Evolutionary conservation across 2,797 vertebrate species (phyloP).

Genomic region (Acanthurus tractus): DNA sequence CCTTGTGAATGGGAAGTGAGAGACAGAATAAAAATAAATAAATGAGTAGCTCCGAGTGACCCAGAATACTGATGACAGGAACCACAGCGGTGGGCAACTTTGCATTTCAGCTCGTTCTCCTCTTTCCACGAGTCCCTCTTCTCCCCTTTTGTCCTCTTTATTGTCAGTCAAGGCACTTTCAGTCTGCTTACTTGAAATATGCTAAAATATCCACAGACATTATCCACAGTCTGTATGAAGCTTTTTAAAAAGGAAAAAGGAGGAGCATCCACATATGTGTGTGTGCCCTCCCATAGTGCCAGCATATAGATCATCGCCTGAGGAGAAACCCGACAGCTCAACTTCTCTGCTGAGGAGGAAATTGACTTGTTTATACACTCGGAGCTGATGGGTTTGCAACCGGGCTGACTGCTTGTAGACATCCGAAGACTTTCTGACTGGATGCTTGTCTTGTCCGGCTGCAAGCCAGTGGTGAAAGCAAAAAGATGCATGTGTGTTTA

Average conservation of each 20-base stretch:
- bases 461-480: slow-evolving; percentile 4
- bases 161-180: slow-evolving; percentile 53
- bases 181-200: slow-evolving; percentile 24
- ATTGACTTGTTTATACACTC: slow-evolving; percentile 41
- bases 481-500: neutral
- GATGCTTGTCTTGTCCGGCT: neutral
- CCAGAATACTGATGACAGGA: slow-evolving; percentile 63
- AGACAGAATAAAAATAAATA: slow-evolving; percentile 71
- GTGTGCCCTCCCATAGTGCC: slow-evolving; percentile 16
- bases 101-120: slow-evolving; percentile 44
- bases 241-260: slow-evolving; percentile 34
- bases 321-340: slow-evolving; percentile 47
- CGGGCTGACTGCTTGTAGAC: slow-evolving; percentile 8
- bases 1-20: slow-evolving; percentile 67
- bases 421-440: slow-evolving; percentile 3
- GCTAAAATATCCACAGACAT: slow-evolving; percentile 54
- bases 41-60: slow-evolving; percentile 61
- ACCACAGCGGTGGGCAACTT: slow-evolving; percentile 48
- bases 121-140: slow-evolving; percentile 24
- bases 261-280: slow-evolving; percentile 14
- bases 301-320: slow-evolving; percentile 41
- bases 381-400: slow-evolving; percentile 45
- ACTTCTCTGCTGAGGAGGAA: slow-evolving; percentile 24
- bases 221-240: slow-evolving; percentile 36
- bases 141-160: slow-evolving; percentile 18